Evolutionary conservation across 2,888 invertebrate species (phyloP).

Genomic region (Gandaritis pyraliata): DNA sequence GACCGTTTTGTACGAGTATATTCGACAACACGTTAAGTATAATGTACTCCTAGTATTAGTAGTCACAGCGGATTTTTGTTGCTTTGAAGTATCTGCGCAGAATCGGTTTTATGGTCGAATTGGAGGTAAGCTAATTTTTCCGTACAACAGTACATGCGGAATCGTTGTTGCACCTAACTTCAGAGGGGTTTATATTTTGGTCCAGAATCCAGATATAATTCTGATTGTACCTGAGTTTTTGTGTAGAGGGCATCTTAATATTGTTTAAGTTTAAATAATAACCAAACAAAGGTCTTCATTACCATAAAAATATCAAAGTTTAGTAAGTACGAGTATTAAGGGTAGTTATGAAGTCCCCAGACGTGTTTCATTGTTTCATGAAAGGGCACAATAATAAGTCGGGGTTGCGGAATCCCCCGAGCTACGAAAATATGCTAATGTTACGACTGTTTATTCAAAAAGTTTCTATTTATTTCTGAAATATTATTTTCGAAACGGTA

Average conservation of each 20-base stretch:
- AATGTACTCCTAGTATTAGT: neutral
- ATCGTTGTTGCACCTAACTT: too few relatives aligned
- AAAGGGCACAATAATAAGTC: conserved; percentile 47
- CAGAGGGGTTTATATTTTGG: neutral
- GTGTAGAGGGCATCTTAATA: too few relatives aligned
- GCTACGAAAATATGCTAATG: conserved; percentile 45
- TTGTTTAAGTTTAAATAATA: conserved; percentile 3
- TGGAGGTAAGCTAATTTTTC: too few relatives aligned
- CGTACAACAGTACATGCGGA: too few relatives aligned
- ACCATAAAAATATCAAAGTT: conserved; percentile 26
- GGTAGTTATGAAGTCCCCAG: conserved; percentile 38
- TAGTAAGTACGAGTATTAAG: conserved; percentile 38
- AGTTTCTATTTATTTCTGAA: conserved; percentile 7
- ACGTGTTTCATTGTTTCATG: conserved; percentile 47
- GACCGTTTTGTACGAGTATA: neutral
- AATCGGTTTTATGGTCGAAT: too few relatives aligned
- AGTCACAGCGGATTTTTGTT: too few relatives aligned
- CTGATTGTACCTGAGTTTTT: too few relatives aligned
- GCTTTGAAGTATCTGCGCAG: neutral
- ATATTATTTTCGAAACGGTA: conserved; percentile 2
- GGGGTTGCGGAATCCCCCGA: conserved; percentile 36
- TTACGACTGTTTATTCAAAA: conserved; percentile 17
- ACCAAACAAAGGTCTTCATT: conserved; percentile 29
- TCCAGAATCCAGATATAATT: too few relatives aligned
- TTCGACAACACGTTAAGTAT: neutral